Conservation (phyloP, 2,797 vertebrate genomes). For the Catharus ustulatus region DNA sequence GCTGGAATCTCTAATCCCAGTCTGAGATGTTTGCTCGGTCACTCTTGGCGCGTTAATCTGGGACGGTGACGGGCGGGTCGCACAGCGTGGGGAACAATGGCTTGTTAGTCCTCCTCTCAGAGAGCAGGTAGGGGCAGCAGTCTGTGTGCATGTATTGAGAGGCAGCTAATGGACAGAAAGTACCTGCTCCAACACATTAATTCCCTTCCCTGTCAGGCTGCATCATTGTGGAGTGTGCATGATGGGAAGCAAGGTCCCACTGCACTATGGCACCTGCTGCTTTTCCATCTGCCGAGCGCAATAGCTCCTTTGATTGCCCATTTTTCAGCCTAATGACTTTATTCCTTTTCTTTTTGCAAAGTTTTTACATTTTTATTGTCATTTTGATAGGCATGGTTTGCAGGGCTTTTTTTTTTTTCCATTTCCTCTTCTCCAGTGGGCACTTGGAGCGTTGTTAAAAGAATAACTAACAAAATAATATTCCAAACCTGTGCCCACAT, state of each 20-base stretch:
- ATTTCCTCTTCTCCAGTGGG: conserved; percentile 56
- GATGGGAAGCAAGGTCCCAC: conserved; percentile 85
- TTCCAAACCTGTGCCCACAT: conserved; percentile 61
- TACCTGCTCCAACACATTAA: conserved; percentile 85
- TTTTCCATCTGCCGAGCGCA: conserved; percentile 89
- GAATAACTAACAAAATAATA: conserved; percentile 63
- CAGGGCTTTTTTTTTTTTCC: background rate
- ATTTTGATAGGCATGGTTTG: conserved; percentile 59
- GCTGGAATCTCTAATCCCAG: conserved; percentile 70
- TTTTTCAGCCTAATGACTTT: conserved; percentile 82
- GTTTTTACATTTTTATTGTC: conserved; percentile 73
- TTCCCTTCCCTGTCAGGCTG: conserved; percentile 89
- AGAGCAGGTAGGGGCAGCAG: conserved; percentile 66
- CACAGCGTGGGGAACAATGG: background rate
- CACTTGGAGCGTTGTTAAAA: conserved; percentile 57
- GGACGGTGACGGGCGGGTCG: conserved; percentile 35
- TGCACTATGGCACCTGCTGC: conserved; percentile 89
- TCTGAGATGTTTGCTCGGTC: conserved; percentile 70
- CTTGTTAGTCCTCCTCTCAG: conserved; percentile 59
- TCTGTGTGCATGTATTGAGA: conserved; percentile 67
- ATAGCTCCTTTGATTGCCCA: conserved; percentile 79
- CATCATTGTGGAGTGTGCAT: conserved; percentile 84
- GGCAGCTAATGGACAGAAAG: conserved; percentile 85
- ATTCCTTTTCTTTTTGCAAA: conserved; percentile 75
- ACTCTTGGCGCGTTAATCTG: conserved; percentile 45